Percentiles rank a stretch among this genome's conserved stretches.
These are phyloP conservation scores for Aptenodytes patagonicus DNA, from an alignment of 2,113 vertebrate genomes.

Conservation along the genomic window DNA sequence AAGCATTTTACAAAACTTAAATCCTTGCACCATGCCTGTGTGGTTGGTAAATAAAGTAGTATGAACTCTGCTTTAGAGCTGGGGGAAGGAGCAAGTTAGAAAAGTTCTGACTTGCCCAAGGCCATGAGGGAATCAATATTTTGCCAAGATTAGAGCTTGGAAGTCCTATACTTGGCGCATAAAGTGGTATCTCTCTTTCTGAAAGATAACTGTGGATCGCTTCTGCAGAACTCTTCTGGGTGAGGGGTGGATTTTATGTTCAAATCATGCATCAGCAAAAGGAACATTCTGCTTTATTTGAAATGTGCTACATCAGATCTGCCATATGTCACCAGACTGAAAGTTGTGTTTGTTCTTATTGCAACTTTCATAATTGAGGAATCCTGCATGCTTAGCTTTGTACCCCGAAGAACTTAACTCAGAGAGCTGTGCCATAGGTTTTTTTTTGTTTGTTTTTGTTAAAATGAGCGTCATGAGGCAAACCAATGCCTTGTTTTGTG, in stretches of 20 bases:
- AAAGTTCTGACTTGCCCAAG: conserved; percentile 56
- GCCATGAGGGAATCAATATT: conserved; percentile 2
- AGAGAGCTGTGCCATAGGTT: neutral
- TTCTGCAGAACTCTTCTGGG: neutral
- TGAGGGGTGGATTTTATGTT: conserved; percentile 15
- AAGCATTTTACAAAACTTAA: neutral
- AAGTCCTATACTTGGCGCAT: neutral
- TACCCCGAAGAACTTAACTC: neutral
- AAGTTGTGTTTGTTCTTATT: conserved; percentile 36
- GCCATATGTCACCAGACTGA: conserved; percentile 32
- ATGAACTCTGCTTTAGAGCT: conserved; percentile 5
- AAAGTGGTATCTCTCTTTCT: neutral
- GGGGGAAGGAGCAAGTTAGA: conserved; percentile 9
- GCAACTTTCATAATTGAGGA: neutral
- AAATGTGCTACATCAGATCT: conserved; percentile 54
- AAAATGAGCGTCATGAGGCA: neutral
- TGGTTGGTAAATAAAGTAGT: conserved; percentile 12
- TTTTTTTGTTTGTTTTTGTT: neutral
- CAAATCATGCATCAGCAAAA: conserved; percentile 52
- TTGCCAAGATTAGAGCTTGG: neutral
- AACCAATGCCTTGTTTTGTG: neutral
- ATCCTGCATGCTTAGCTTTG: neutral
- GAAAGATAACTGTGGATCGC: conserved; percentile 8
- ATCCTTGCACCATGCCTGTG: neutral
- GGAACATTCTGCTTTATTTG: conserved; percentile 52